Conservation (phyloP, 2,888 invertebrate genomes). For the Chrysolina oricalcia region DNA sequence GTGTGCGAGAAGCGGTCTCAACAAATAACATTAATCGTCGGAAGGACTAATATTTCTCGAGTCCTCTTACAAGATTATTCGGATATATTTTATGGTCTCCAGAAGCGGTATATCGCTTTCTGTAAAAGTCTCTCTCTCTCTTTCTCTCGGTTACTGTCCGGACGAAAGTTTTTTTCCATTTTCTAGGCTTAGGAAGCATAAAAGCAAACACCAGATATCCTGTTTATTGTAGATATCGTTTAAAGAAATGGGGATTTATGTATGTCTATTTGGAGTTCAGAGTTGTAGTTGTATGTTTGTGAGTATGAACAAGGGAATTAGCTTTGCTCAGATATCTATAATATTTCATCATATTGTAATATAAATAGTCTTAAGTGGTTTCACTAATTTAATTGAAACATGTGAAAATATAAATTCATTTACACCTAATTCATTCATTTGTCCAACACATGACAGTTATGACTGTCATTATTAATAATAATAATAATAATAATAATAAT, state of each 20-base stretch:
- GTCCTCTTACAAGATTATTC: constrained; percentile 50
- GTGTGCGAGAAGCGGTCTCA: constrained; percentile 40
- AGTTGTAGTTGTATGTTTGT: background rate
- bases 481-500: no score
- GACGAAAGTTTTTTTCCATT: constrained; percentile 6
- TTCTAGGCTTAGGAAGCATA: constrained; percentile 7
- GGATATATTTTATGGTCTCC: constrained; percentile 49
- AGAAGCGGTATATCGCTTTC: constrained; percentile 42
- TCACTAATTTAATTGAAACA: no score
- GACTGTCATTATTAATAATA: no score
- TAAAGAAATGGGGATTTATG: background rate
- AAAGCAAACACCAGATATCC: constrained; percentile 18
- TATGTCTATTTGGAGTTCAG: background rate
- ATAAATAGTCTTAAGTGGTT: no score
- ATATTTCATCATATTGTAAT: no score
- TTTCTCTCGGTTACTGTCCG: constrained; percentile 27
- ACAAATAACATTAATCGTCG: constrained; percentile 46
- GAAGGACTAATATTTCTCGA: constrained; percentile 42
- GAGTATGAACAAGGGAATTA: background rate
- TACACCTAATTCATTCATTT: no score
- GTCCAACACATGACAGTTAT: no score
- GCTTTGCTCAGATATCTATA: background rate
- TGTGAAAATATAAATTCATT: no score
- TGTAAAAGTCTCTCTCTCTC: constrained; percentile 6
- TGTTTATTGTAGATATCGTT: constrained; percentile 14